Base-by-base conservation (phyloP, 2,888 invertebrate genomes). In the Microctonus brassicae region DNA sequence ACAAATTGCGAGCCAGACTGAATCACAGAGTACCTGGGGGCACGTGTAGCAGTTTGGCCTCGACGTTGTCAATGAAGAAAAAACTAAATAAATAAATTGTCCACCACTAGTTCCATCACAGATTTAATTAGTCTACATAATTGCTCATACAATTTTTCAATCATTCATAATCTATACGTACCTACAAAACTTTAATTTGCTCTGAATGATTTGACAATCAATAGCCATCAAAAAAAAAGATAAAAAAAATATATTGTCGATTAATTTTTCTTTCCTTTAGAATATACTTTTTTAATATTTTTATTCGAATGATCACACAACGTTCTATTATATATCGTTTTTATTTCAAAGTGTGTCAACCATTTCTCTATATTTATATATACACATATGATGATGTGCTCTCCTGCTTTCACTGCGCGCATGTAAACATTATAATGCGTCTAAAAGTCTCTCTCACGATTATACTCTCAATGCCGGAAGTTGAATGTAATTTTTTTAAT, bases 321-420 rank as follows among this genome's bases (percentile, higher is more conserved):
- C 9, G 4, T 47, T 47, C 24, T 17, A 26, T 34, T 42, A 42
- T 13, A 24, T n/a, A 33, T 47, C 29, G 26, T 47, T 17, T 52
- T 52, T 24, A 64, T 20, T 36, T 3, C 26, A 47, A 73, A 75
- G 73, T 73, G 68, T 75, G 75, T 75, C 75, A 68, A 69, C 66
- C 26, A 33, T 70, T 75, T 75, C 64, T 72, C 62, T 36, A 47
- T 47, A 47, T 17, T 5, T 29, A 29, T 7, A 29, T 7, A 63
- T 74, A 17, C n/a, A 42, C 42, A 13, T 11, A n/a, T 5, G 53
- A 53, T 53, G 33, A 17, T 17, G 17, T 57, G 24, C 62, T 64
- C 52, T 29, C 63, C 29, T 42, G 63, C 63, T 64, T 64, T 64
- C 63, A 64, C 63, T 52, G n/a, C n/a, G 26, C 33, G 26, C 11